These are phyloP conservation scores for Porites australiensis DNA, from an alignment of 64 coral and sea anemone species.

Conservation along the genomic window DNA sequence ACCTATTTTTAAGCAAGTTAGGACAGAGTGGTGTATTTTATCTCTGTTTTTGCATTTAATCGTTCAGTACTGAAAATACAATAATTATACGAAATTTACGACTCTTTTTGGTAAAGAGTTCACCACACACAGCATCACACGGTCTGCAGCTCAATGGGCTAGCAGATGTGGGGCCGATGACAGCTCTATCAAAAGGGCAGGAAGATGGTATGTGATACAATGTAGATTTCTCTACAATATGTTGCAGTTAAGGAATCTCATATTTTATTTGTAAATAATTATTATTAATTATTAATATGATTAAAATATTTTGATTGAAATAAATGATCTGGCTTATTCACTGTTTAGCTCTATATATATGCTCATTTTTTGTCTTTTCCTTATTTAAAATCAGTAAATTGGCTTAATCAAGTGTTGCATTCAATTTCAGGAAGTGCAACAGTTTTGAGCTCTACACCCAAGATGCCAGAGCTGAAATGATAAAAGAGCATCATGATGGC, in stretches of 20 bases:
- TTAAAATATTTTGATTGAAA: background rate
- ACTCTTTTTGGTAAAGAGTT: conserved; percentile 43
- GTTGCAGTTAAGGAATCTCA: no score
- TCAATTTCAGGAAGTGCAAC: conserved; percentile 59
- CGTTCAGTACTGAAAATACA: no score
- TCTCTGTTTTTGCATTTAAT: no score
- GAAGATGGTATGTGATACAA: conserved; percentile 28
- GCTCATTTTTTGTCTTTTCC: background rate
- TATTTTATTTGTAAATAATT: no score
- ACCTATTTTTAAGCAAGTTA: no score
- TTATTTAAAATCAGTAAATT: background rate
- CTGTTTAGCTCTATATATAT: background rate
- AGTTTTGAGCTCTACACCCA: conserved; percentile 75
- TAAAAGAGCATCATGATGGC: conserved; percentile 71
- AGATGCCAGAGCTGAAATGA: conserved; percentile 54
- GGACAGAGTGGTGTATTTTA: no score
- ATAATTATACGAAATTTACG: no score
- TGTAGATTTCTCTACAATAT: no score
- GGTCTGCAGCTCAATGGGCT: conserved; percentile 56
- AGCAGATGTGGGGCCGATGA: conserved; percentile 62
- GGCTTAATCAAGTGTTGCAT: background rate
- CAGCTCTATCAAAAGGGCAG: conserved; percentile 64
- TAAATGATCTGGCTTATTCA: background rate
- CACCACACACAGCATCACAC: conserved; percentile 54
- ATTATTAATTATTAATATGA: no score